These are phyloP conservation scores for Perognathus longimembris DNA, from an alignment of 2,113 vertebrate species.

Conservation along the genomic window DNA sequence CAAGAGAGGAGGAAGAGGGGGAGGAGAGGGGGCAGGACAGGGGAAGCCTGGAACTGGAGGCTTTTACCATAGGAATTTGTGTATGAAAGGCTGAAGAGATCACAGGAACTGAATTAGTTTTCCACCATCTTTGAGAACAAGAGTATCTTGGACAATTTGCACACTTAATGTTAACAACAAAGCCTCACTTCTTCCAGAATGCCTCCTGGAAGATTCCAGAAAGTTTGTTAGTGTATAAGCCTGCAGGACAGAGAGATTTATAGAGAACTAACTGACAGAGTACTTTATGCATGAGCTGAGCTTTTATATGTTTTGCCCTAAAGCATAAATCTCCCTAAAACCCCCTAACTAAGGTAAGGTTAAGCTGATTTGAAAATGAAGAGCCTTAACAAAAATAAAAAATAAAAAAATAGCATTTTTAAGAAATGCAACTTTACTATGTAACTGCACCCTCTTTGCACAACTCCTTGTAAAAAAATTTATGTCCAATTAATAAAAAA, in stretches of 20 bases:
- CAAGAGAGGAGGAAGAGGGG: no score
- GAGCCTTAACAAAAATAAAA: not conserved
- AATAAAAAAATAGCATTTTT: constrained; percentile 27
- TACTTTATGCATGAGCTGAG: not conserved
- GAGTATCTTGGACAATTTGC: not conserved
- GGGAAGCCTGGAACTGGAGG: not conserved
- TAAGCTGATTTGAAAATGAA: constrained; percentile 37
- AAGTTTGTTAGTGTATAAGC: not conserved
- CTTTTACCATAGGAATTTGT: not conserved
- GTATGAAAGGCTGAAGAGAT: not conserved
- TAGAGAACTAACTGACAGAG: not conserved
- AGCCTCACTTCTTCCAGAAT: not conserved
- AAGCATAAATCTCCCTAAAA: constrained; percentile 20
- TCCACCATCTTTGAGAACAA: not conserved
- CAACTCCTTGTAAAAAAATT: no score
- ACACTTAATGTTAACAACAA: not conserved
- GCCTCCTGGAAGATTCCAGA: constrained; percentile 4
- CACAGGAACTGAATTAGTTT: not conserved
- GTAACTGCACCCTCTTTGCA: no score
- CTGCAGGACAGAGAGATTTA: not conserved
- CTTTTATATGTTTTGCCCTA: not conserved
- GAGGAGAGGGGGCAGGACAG: rapidly evolving
- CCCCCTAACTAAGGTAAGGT: not conserved
- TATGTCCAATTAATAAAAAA: no score
- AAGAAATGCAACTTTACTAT: constrained; percentile 67